These are phyloP conservation scores for Callinectes sapidus DNA, from an alignment of 2,888 invertebrate genomes.

Conservation along the genomic window DNA sequence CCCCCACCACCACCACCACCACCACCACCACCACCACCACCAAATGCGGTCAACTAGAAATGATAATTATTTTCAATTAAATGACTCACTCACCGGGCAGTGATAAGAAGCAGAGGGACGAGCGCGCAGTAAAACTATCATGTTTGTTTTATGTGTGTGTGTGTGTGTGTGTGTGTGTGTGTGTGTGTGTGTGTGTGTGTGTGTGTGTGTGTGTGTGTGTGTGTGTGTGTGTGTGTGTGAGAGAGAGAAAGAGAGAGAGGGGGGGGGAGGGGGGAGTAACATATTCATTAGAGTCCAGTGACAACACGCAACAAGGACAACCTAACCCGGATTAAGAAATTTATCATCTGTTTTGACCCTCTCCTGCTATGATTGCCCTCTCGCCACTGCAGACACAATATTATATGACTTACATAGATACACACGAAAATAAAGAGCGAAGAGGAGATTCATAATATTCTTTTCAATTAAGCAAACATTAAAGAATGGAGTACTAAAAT, in stretches of 20 bases:
- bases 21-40: not conserved
- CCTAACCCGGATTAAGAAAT: slow-evolving; percentile 6
- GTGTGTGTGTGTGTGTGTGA: too few relatives aligned
- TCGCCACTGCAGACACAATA: too few relatives aligned
- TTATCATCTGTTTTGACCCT: not conserved
- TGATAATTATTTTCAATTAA: not conserved
- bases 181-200: too few relatives aligned
- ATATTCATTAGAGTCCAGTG: not conserved
- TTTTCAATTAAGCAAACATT: too few relatives aligned
- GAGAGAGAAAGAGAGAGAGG: not conserved
- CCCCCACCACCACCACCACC: not conserved
- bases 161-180: too few relatives aligned
- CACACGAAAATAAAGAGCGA: too few relatives aligned
- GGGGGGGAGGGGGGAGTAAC: not conserved
- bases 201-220: too few relatives aligned
- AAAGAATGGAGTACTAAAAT: too few relatives aligned
- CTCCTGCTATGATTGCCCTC: too few relatives aligned
- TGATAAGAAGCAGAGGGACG: not conserved
- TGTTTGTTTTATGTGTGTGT: not conserved
- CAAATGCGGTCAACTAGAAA: not conserved
- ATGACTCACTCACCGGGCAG: not conserved
- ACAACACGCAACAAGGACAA: not conserved
- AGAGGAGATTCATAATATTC: too few relatives aligned
- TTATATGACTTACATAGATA: too few relatives aligned
- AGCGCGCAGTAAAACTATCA: not conserved